Conservation (phyloP, 2,888 invertebrate genomes). For the Eupsilia transversa region DNA sequence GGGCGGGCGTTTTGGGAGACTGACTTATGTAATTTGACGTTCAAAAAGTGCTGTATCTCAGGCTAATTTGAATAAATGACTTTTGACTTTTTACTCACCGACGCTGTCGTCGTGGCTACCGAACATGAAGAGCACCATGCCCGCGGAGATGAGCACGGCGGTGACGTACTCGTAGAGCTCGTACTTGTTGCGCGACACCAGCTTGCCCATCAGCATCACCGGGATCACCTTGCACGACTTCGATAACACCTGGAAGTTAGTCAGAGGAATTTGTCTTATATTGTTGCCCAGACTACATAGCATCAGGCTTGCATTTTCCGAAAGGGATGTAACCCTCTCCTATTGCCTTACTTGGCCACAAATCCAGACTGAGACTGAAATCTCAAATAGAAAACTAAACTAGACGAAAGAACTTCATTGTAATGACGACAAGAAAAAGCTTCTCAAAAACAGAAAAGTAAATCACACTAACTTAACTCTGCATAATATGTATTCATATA, state of each 20-base stretch:
- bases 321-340: background rate
- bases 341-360: too few relatives aligned
- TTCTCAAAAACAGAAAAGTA: background rate
- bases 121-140: constrained; percentile 98
- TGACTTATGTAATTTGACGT: background rate
- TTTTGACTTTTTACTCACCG: constrained; percentile 71
- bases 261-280: background rate
- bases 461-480: background rate
- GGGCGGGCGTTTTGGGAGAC: background rate
- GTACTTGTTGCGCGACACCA: constrained; percentile 96
- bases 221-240: constrained; percentile 99
- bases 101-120: constrained; percentile 93
- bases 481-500: background rate
- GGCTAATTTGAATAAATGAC: background rate
- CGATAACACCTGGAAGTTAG: constrained; percentile 92
- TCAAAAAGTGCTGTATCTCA: background rate
- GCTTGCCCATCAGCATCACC: constrained; percentile 99
- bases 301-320: background rate
- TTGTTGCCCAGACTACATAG: background rate
- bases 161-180: constrained; percentile 97
- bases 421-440: background rate
- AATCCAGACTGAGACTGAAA: background rate
- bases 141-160: constrained; percentile 96
- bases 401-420: background rate
- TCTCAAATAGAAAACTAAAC: background rate